Evolutionary conservation across 30 jellyfish, hydroid and myxozoan species (phyloP).

Genomic region (Clytia hemisphaerica): DNA sequence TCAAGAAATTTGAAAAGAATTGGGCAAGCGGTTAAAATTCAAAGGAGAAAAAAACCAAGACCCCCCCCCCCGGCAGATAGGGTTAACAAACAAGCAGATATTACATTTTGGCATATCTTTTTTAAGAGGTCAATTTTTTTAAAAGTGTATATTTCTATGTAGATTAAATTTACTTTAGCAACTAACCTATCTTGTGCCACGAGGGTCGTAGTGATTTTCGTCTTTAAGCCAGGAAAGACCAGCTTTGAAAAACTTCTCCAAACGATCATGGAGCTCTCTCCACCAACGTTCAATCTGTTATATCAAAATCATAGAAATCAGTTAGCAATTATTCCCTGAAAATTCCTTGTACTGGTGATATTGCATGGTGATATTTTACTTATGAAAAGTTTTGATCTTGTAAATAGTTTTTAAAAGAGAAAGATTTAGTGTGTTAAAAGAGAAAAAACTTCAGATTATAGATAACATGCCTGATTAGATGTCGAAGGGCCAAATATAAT

Average conservation of each 20-base stretch:
- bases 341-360: neutral
- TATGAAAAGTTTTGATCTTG: neutral
- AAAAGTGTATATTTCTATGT: too few relatives aligned
- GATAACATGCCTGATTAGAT: constrained; percentile 27
- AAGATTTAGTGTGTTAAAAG: too few relatives aligned
- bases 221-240: constrained; percentile 29
- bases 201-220: constrained; percentile 24
- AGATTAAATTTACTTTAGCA: too few relatives aligned
- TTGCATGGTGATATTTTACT: neutral
- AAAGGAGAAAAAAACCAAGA: too few relatives aligned
- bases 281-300: constrained; percentile 39
- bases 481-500: constrained; percentile 44
- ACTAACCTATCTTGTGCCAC: constrained; percentile 12
- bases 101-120: too few relatives aligned
- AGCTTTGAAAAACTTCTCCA: constrained; percentile 29
- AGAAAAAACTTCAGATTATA: too few relatives aligned
- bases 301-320: neutral
- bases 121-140: too few relatives aligned
- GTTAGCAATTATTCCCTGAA: neutral
- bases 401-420: neutral
- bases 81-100: too few relatives aligned
- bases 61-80: too few relatives aligned
- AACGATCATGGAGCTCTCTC: constrained; percentile 38
- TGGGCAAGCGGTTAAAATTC: too few relatives aligned
- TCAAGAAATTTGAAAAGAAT: too few relatives aligned